These are phyloP conservation scores for Drosophila saltans DNA, from an alignment of 1,140 invertebrate species.

Conservation along the genomic window DNA sequence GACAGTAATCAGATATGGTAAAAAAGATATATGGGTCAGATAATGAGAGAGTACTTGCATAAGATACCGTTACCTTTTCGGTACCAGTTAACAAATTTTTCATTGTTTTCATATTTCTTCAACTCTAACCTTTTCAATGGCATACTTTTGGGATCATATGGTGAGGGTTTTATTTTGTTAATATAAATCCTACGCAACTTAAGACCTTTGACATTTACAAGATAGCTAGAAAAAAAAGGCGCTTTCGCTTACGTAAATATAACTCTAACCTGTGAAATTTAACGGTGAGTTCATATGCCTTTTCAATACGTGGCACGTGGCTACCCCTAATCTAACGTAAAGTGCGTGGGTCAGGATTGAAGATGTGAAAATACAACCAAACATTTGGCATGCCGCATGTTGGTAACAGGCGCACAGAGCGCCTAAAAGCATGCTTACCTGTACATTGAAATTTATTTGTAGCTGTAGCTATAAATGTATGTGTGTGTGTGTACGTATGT, in stretches of 20 bases:
- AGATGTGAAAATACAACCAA: slow-evolving; percentile 62
- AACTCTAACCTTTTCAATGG: background rate
- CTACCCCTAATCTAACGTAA: background rate
- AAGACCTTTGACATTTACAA: slow-evolving; percentile 1
- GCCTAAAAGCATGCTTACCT: slow-evolving; percentile 75
- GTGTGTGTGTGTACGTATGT: slow-evolving; percentile 28
- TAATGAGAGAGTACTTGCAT: slow-evolving; percentile 10
- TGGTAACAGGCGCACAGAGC: slow-evolving; percentile 69
- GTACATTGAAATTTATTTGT: slow-evolving; percentile 25
- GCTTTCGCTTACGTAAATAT: too few relatives aligned
- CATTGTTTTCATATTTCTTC: too few relatives aligned
- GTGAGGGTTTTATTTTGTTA: slow-evolving; percentile 6
- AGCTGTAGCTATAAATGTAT: background rate
- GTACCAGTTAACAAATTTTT: too few relatives aligned
- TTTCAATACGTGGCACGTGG: background rate
- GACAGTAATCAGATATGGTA: background rate
- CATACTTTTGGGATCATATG: slow-evolving; percentile 15
- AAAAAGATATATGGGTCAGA: slow-evolving; percentile 27
- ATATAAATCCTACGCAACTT: background rate
- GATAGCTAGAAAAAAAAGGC: too few relatives aligned
- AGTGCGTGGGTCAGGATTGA: slow-evolving; percentile 38
- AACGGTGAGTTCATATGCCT: background rate
- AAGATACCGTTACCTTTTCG: background rate
- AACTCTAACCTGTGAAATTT: too few relatives aligned
- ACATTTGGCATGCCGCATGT: slow-evolving; percentile 75